Evolutionary conservation across 2,113 vertebrate genomes (phyloP), one percentile per base, ranked within the genome.

Genomic region (Tringa solitaria): DNA sequence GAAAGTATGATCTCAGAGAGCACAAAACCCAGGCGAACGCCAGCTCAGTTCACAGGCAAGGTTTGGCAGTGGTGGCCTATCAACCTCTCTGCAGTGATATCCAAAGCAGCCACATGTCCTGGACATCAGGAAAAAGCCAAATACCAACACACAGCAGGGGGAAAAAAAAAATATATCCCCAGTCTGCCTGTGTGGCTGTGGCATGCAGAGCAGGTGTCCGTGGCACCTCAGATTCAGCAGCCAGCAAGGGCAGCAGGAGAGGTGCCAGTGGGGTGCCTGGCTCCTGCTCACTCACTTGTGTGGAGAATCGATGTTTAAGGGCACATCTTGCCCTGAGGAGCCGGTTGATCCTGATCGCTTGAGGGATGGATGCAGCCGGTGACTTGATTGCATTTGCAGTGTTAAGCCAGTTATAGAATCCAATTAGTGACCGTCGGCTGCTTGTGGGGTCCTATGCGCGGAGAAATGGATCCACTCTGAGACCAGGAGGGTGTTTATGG

Each of bases 1-100:
- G 68, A 84, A 90, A 92, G 82, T 84, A 80, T 92, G 88, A 88
- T 51, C 79, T 95, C 90, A 90, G 92, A 67, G 83, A 89, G 77
- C 46, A 65, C 54, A 80, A 80, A 64, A 64, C 37, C 20, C 69
- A 14, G 56, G 46, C 51, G 89, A 89, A 83, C 86, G 59, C 14
- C 2, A 77, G 46, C 43, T 65, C 68, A 63, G 30, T 32, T 68
- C 41, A 28, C 43, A 77, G 78, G 63, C 28, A 61, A 83, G 37
- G 39, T 14, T 84, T 48, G 46, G 21, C 30, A 7, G 17, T 54
- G 79, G 23, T 2, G 35, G 22, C 53, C 37, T 53, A 51, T 73
- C 50, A 54, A 4, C 15, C 35, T 69, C 8, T 12, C 41, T 77
- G 37, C 6, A 1, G 14, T 37, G 20, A 80, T 33, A 28, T 70